A percentile compares a stretch with the other conserved stretches of the same genome.
Evolutionary conservation across 2,113 vertebrate species (phyloP).

Genomic region (Alectura lathami): DNA sequence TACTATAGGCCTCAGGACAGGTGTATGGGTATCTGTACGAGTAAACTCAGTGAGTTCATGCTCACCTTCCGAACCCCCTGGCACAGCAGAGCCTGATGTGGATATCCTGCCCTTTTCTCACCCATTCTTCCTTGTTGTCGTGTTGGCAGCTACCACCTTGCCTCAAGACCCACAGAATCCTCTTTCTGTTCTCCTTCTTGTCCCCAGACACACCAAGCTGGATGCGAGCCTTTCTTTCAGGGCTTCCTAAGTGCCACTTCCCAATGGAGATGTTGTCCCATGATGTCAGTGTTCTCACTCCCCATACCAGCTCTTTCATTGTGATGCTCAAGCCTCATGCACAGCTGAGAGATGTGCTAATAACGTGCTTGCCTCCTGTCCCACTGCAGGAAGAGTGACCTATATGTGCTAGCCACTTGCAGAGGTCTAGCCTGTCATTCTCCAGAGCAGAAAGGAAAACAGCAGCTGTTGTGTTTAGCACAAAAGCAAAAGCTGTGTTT

Average conservation of each 20-base stretch:
- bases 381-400: background rate
- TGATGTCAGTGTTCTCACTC: background rate
- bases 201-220: background rate
- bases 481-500: background rate
- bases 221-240: background rate
- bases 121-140: background rate
- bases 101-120: background rate
- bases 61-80: background rate
- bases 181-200: background rate
- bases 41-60: background rate
- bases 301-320: background rate
- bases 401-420: background rate
- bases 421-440: background rate
- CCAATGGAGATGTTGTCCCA: background rate
- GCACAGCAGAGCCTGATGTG: background rate
- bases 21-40: background rate
- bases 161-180: fast-evolving
- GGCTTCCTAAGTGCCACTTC: background rate
- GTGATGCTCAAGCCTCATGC: fast-evolving
- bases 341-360: background rate
- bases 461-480: background rate
- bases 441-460: background rate
- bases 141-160: background rate
- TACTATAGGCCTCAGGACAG: background rate
- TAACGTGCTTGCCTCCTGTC: background rate